Percentiles rank a stretch among this genome's conserved stretches.
These are phyloP conservation scores for Parnassius mnemosyne DNA, from an alignment of 2,888 invertebrate genomes.

Conservation along the genomic window DNA sequence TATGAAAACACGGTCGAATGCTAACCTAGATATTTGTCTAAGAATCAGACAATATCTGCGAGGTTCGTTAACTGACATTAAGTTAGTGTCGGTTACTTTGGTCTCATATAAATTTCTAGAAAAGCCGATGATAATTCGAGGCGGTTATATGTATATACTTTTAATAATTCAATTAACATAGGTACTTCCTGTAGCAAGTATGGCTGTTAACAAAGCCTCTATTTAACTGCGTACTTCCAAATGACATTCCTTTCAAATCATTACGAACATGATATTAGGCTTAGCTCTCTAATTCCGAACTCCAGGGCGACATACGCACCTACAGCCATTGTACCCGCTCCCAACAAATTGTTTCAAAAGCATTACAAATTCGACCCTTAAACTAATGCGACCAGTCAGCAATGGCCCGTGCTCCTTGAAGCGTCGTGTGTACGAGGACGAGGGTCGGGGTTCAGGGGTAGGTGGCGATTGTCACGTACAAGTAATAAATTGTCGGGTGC, in stretches of 20 bases:
- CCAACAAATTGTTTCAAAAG: constrained; percentile 65
- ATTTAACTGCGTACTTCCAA: background rate
- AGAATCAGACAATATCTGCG: too few species aligned
- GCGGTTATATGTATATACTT: too few species aligned
- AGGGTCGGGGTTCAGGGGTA: constrained; percentile 34
- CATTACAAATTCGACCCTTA: constrained; percentile 59
- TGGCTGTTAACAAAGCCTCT: constrained; percentile 5
- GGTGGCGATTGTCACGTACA: constrained; percentile 60
- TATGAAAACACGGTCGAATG: too few species aligned
- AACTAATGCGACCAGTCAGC: constrained; percentile 54
- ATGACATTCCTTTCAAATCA: constrained; percentile 30
- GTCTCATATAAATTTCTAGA: too few species aligned
- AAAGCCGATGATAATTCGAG: too few species aligned
- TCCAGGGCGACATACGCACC: constrained; percentile 30
- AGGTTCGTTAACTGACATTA: too few species aligned
- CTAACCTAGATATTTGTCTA: too few species aligned
- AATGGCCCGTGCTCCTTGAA: constrained; percentile 31
- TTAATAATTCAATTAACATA: too few species aligned
- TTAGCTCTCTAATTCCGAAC: constrained; percentile 39
- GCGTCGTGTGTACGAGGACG: background rate
- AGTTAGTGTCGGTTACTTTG: too few species aligned
- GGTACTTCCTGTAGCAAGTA: too few species aligned
- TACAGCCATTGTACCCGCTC: constrained; percentile 34
- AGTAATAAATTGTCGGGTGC: constrained; percentile 56
- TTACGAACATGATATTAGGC: constrained; percentile 34